Base-by-base conservation (phyloP, 2,113 vertebrate genomes). In the Hystrix brachyura region DNA sequence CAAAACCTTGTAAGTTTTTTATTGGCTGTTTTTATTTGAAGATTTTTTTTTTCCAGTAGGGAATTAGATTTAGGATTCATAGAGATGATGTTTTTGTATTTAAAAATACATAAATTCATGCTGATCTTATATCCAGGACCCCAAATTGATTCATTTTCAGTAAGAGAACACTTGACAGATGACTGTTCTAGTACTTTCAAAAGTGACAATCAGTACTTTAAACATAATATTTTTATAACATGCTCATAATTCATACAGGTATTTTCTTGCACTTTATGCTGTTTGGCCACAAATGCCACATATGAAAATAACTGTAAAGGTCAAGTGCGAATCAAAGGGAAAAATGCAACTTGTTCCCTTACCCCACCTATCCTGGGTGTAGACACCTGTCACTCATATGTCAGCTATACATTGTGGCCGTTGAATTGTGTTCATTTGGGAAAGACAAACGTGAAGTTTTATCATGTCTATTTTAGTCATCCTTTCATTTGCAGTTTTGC, bases 81-180 rank as follows among this genome's bases (percentile, higher is more conserved):
- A 91, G 21, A 93, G 76, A 53, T 60, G 8, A 92, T 81, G 19
- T 88, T 88, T 88, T 87, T 90, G 17, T 89, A 93, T 57, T 95
- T 95, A 93, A 5, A 90, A 57, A 76, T 78, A 81, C 62, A 46
- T 71, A 93, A 94, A 81, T 79, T 95, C 7, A 84, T 53, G 67
- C 64, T 62, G 5, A 7, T 82, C 89, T 81, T 91, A 69, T 46
- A 71, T 86, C 74, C 60, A 64, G 71, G 46, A 60, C 38, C 23
- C 81, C 91, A 96, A 94, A 53, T n/a, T 88, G 23, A 13, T 38
- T 93, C 85, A 69, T 91, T 89, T 91, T 72, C 71, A 88, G 76
- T 18, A 97, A 46, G 32, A 48, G 11, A 64, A 12, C 23, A 82
- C 29, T 95, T 84, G 82, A 67, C 9, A 76, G 27, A 57, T 65